Conservation (phyloP, 2,797 vertebrate species). For the Hydrophis major region DNA sequence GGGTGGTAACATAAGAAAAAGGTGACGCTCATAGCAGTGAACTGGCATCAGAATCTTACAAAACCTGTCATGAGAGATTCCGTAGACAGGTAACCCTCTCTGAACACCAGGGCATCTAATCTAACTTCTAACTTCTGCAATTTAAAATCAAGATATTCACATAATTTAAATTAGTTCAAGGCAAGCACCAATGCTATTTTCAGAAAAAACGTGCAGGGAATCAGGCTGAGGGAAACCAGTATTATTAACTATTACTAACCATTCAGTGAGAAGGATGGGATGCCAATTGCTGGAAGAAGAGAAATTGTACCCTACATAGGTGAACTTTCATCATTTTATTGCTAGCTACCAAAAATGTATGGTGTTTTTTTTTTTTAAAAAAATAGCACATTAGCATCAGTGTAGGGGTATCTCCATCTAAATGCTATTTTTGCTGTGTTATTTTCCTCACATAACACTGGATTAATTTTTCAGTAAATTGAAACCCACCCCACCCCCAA, state of each 20-base stretch:
- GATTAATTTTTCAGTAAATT: not conserved
- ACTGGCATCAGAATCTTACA: not conserved
- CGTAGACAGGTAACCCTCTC: not conserved
- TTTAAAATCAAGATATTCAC: not conserved
- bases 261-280: not conserved
- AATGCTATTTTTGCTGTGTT: not conserved
- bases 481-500: not conserved
- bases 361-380: not conserved
- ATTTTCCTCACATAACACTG: not conserved
- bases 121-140: not conserved
- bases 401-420: not conserved
- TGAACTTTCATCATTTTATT: not conserved
- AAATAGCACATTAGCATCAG: not conserved
- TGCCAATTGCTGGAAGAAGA: not conserved
- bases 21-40: not conserved
- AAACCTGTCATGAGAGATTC: not conserved
- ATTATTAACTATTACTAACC: not conserved
- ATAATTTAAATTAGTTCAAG: not conserved
- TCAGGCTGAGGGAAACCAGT: not conserved
- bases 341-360: not conserved
- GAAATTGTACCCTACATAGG: not conserved
- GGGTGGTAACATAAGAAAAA: constrained; percentile 2
- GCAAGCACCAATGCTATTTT: not conserved
- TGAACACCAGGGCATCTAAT: not conserved
- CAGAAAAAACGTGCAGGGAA: not conserved